Conservation (phyloP, 2,113 vertebrate genomes). For the Scophthalmus maximus region DNA sequence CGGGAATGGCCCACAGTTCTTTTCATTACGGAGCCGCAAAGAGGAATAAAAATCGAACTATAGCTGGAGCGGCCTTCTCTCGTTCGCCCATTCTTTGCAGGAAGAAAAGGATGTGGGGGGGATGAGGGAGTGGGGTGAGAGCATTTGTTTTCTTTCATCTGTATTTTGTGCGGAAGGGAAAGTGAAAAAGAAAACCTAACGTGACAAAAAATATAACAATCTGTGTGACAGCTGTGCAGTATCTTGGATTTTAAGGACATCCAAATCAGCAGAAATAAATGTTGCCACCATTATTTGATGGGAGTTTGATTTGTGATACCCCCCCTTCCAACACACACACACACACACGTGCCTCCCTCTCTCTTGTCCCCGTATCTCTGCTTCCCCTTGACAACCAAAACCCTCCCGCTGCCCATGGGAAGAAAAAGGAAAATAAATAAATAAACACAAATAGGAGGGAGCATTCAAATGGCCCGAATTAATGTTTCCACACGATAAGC, state of each 20-base stretch:
- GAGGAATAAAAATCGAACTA: constrained; percentile 13
- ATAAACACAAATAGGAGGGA: constrained; percentile 54
- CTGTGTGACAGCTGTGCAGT: background rate
- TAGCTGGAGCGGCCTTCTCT: constrained; percentile 2
- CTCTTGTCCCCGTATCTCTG: constrained; percentile 59
- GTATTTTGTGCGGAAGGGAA: constrained; percentile 3
- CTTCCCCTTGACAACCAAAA: constrained; percentile 61
- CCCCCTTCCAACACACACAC: background rate
- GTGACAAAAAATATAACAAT: background rate
- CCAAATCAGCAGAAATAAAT: constrained; percentile 27
- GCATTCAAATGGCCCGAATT: constrained; percentile 81
- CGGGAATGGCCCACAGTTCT: constrained; percentile 53
- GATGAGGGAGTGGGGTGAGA: background rate
- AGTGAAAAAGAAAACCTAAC: background rate
- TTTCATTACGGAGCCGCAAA: constrained; percentile 28
- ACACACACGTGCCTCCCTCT: background rate
- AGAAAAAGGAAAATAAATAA: constrained; percentile 47
- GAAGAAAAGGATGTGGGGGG: background rate
- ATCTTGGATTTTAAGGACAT: constrained; percentile 40
- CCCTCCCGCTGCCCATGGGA: constrained; percentile 55
- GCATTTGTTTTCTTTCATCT: background rate
- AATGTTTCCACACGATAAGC: constrained; percentile 84
- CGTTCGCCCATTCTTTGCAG: background rate
- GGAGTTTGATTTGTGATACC: constrained; percentile 42
- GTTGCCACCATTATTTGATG: constrained; percentile 30